Evolutionary conservation across 2,797 vertebrate genomes (phyloP).

Genomic region (Karalla daura): DNA sequence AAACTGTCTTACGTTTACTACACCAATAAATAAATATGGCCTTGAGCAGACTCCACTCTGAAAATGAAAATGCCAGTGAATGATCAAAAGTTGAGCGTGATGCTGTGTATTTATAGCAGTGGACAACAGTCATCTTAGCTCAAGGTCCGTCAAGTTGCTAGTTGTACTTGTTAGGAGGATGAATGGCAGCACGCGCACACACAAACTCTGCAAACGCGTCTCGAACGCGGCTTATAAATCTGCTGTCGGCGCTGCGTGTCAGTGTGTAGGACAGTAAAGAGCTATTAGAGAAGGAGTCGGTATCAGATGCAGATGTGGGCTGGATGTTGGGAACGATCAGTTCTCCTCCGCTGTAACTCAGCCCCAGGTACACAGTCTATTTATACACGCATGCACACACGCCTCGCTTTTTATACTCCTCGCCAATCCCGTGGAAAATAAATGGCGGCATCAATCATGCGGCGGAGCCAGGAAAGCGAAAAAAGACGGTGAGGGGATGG

Average conservation of each 20-base stretch:
- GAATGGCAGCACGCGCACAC: not conserved
- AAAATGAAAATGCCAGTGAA: not conserved
- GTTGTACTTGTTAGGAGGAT: not conserved
- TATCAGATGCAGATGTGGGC: conserved; percentile 56
- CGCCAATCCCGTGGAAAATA: conserved; percentile 71
- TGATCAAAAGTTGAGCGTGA: not conserved
- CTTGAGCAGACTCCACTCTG: not conserved
- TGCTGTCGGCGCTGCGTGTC: conserved; percentile 8
- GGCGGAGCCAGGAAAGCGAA: conserved; percentile 28
- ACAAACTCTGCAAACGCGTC: not conserved
- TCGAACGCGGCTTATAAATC: conserved; percentile 18
- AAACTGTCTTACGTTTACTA: no score
- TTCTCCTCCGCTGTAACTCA: conserved; percentile 26
- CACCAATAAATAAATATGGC: not conserved
- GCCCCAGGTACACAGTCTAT: conserved; percentile 21
- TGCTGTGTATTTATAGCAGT: not conserved
- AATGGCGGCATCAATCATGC: conserved; percentile 68
- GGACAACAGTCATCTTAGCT: not conserved
- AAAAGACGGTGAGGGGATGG: conserved; percentile 26
- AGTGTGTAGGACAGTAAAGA: conserved; percentile 46
- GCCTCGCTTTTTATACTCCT: conserved; percentile 49
- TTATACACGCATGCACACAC: not conserved
- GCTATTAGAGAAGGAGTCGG: conserved; percentile 37
- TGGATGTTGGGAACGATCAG: conserved; percentile 18
- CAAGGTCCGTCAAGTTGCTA: not conserved